These are phyloP conservation scores for Amazonetta brasiliensis DNA, from an alignment of 2,797 vertebrate genomes.

Conservation along the genomic window DNA sequence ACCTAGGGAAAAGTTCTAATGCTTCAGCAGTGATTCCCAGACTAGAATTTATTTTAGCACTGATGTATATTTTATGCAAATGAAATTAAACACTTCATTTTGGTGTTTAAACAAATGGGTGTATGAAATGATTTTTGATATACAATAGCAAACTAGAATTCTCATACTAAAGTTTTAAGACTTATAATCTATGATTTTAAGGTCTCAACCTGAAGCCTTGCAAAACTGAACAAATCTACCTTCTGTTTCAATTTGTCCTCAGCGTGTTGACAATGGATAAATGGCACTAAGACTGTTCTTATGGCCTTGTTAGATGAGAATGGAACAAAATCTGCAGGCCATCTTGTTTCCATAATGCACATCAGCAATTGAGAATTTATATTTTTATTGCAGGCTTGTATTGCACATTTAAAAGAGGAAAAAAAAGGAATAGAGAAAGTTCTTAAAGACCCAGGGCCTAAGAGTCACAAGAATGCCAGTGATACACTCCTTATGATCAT, in stretches of 20 bases:
- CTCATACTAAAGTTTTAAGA: not conserved
- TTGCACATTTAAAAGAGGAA: not conserved
- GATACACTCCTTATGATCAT: not conserved
- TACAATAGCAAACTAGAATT: not conserved
- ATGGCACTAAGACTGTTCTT: not conserved
- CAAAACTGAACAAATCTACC: not conserved
- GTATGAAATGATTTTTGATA: not conserved
- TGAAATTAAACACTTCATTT: not conserved
- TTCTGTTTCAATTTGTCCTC: not conserved
- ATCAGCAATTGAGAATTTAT: not conserved
- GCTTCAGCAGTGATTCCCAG: not conserved
- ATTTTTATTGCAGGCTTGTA: not conserved
- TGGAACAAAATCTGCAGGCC: no score
- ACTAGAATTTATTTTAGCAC: not conserved
- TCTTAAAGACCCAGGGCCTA: not conserved
- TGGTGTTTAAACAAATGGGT: not conserved
- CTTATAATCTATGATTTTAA: not conserved
- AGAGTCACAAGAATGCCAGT: no score
- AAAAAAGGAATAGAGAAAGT: not conserved
- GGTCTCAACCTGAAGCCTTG: not conserved
- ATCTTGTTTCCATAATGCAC: not conserved
- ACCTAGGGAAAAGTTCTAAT: not conserved
- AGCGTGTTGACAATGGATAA: not conserved
- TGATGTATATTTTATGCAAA: not conserved
- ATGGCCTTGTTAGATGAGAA: not conserved